Evolutionary conservation across 2,888 invertebrate species (phyloP), one percentile per base, ranked within the genome.

Genomic region (Drosophila tripunctata): DNA sequence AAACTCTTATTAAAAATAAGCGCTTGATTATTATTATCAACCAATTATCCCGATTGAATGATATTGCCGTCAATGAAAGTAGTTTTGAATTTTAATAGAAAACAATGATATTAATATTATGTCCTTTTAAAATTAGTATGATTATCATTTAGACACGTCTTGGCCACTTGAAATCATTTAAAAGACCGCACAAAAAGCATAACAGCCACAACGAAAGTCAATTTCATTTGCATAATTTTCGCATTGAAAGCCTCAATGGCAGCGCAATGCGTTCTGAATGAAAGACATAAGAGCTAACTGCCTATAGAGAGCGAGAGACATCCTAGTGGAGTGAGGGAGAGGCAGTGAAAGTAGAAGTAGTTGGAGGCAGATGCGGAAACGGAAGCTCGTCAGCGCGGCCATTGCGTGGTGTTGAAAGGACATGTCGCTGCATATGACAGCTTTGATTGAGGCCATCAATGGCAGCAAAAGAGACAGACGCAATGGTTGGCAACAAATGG

Each of bases 401-500:
- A 35, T 24, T 57, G 45, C 65, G 65, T 66, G 55, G 61, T 44
- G 70, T 12, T 71, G 58, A 69, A 45, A 50, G 77, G 61, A 35
- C 57, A 21, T 67, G 56, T 74, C 56, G 52, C 62, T 78, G 84
- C 66, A 68, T 84, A 76, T 84, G 80, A 80, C 78, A 84, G 67
- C 61, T 81, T 58, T 81, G 80, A 80, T 80, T 80, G 82, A 80
- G 76, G 78, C 84, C 80, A 74, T 84, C 81, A 81, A 74, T 78
- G 80, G 44, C 84, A 73, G 56, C 61, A 38, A 17, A 67, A 62
- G 69, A 47, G 22, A 48, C 8, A 38, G 31, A 27, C 8, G 21
- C 30, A 27, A 3, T 12, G 33, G 5, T 47, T 41, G 45, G 19
- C 21, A 55, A 60, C 62, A 67, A 75, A 83, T 78, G 78, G 81